These are phyloP conservation scores for Prionace glauca DNA, from an alignment of 2,797 vertebrate species.

Conservation along the genomic window DNA sequence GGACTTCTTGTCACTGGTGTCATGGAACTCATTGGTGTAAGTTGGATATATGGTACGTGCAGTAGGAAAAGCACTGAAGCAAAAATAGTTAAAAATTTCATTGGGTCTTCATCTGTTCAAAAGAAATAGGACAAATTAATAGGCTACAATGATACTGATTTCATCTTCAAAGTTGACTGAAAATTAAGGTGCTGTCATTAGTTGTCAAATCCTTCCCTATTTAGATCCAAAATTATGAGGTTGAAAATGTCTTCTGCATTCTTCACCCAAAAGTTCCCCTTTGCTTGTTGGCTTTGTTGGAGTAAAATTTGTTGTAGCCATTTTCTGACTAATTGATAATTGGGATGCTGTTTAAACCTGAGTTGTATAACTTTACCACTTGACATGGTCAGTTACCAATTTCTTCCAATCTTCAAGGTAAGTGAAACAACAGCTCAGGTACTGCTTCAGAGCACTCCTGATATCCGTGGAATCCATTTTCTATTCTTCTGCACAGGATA, in stretches of 20 bases:
- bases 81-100: background rate
- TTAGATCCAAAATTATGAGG: background rate
- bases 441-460: background rate
- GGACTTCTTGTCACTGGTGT: constrained; percentile 73
- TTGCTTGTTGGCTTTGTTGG: background rate
- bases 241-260: background rate
- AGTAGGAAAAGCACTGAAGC: background rate
- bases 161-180: background rate
- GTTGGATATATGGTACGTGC: constrained; percentile 78
- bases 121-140: background rate
- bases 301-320: background rate
- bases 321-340: background rate
- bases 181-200: background rate
- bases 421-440: background rate
- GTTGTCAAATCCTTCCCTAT: background rate
- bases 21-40: constrained; percentile 71
- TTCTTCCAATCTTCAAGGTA: background rate
- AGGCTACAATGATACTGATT: background rate
- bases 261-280: background rate
- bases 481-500: background rate
- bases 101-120: background rate
- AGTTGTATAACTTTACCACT: background rate
- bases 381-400: background rate
- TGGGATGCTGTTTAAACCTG: background rate
- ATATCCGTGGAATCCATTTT: background rate